Percentiles rank a stretch among this genome's conserved stretches.
phyloP scores from a whole-genome alignment of 2,888 invertebrate genomes.

The Stenotaenia linearis region DNA sequence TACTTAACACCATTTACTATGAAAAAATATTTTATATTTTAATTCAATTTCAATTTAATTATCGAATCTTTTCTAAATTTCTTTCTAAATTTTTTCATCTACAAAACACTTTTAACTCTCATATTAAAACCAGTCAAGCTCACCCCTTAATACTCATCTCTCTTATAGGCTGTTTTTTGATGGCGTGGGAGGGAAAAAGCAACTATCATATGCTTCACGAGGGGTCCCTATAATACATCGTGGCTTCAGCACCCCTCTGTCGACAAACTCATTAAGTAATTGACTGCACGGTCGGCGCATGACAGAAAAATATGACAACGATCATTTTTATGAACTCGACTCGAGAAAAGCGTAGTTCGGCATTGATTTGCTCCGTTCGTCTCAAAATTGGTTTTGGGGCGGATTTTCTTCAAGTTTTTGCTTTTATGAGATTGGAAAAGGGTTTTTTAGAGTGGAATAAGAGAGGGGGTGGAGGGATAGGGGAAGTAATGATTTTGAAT shows the following conservation, averaged over 20 bases:
- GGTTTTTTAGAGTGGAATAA: not conserved
- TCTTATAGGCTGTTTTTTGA: constrained; percentile 1
- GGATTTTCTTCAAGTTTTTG: not conserved
- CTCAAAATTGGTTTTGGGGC: not conserved
- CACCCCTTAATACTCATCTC: not conserved
- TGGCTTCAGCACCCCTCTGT: not conserved
- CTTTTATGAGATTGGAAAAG: not conserved
- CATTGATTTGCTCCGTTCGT: not conserved
- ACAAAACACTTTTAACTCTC: not conserved
- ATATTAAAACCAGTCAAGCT: not conserved
- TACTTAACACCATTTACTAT: too few species aligned
- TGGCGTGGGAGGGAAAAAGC: not conserved
- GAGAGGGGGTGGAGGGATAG: too few species aligned
- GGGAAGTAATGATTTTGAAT: too few species aligned
- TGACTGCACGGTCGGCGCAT: constrained; percentile 10
- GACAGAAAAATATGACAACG: constrained; percentile 19
- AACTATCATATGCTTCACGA: constrained; percentile 6
- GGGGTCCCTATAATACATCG: not conserved
- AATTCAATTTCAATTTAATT: too few species aligned
- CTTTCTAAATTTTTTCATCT: not conserved
- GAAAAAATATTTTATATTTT: too few species aligned
- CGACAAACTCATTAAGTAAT: constrained; percentile 23
- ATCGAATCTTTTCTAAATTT: too few species aligned
- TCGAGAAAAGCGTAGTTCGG: not conserved
- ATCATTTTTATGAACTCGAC: constrained; percentile 16